phyloP scores from a whole-genome alignment of 1,140 invertebrate genomes.

The Leptestheria dahalacensis region DNA sequence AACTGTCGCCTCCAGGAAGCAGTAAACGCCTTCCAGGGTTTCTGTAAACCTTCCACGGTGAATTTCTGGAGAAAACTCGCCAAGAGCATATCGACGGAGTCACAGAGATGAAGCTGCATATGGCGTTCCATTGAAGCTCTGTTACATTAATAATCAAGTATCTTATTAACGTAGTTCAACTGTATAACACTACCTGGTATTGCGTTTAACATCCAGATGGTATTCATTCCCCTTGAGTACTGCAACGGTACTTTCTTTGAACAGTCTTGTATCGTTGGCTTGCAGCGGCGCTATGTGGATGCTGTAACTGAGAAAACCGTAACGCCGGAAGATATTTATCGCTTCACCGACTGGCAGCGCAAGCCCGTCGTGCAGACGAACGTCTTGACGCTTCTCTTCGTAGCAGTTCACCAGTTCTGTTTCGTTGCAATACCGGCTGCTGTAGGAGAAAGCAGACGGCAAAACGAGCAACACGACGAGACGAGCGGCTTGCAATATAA shows the following conservation, averaged over 20 bases:
- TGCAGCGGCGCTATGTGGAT: slow-evolving; percentile 8
- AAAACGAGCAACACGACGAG: neutral
- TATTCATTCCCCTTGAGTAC: neutral
- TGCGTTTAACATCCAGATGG: neutral
- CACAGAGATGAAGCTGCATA: slow-evolving; percentile 9
- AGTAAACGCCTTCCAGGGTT: slow-evolving; percentile 12
- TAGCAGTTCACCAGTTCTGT: neutral
- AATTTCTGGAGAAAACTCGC: slow-evolving; percentile 6
- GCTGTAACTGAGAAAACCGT: slow-evolving; percentile 13
- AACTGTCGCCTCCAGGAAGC: slow-evolving; percentile 11
- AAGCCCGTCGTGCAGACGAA: neutral
- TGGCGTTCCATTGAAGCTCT: slow-evolving; percentile 8
- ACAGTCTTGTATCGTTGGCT: slow-evolving; percentile 1
- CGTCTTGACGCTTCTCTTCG: neutral
- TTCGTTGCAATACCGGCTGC: neutral
- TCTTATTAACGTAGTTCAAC: neutral
- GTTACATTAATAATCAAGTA: neutral
- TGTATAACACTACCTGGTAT: neutral
- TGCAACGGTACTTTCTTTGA: slow-evolving; percentile 6
- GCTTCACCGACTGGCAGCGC: slow-evolving; percentile 10
- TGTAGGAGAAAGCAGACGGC: neutral
- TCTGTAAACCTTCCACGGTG: slow-evolving; percentile 9
- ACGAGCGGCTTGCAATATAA: neutral
- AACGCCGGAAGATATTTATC: slow-evolving; percentile 14
- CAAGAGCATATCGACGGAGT: neutral